Evolutionary conservation across 2,113 vertebrate genomes (phyloP).

Genomic region (Ascaphus truei): DNA sequence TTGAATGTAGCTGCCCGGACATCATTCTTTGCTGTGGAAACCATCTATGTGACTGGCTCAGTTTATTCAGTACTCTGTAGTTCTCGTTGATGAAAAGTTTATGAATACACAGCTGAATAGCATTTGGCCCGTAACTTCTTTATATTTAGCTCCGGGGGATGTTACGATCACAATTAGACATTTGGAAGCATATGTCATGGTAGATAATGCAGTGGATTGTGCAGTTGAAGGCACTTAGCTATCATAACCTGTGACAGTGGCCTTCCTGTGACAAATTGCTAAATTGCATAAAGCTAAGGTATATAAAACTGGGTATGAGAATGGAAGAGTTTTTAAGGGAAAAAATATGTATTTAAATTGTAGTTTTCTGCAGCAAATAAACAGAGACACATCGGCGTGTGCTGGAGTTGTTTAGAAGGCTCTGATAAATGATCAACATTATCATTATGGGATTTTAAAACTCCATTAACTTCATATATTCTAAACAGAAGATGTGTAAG

Average conservation of each 20-base stretch:
- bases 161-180: conserved; percentile 51
- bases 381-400: not conserved
- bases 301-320: conserved; percentile 1
- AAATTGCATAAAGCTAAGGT: conserved; percentile 8
- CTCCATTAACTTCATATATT: no score
- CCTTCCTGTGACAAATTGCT: conserved; percentile 34
- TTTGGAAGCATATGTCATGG: conserved; percentile 55
- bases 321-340: conserved; percentile 3
- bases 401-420: conserved; percentile 9
- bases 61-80: not conserved
- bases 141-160: conserved; percentile 48
- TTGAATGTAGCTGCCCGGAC: not conserved
- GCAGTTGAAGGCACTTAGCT: conserved; percentile 41
- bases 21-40: conserved; percentile 4
- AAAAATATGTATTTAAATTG: conserved; percentile 8
- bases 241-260: conserved; percentile 30
- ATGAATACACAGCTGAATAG: conserved; percentile 40
- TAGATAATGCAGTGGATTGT: conserved; percentile 52
- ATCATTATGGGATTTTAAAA: conserved; percentile 10
- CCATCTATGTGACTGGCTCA: conserved; percentile 4
- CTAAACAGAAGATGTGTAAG: not conserved
- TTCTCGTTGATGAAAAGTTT: conserved; percentile 35
- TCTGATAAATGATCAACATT: conserved; percentile 26
- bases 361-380: conserved; percentile 17
- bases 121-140: conserved; percentile 41